Conservation (phyloP, 2,113 vertebrate genomes). For the Oryzias melastigma region DNA sequence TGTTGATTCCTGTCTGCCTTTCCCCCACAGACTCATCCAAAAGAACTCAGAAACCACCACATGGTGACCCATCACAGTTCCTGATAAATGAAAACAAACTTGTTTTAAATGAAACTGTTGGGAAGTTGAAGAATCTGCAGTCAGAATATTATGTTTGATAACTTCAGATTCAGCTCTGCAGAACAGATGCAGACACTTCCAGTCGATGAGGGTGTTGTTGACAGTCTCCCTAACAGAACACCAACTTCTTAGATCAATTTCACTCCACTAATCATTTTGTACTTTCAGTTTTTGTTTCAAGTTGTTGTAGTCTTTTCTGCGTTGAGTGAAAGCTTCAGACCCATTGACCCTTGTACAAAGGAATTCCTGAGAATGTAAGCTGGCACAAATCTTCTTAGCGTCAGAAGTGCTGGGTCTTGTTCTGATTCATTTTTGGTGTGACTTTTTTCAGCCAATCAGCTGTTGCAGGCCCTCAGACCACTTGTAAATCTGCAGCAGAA, state of each 20-base stretch:
- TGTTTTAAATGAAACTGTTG: too few species aligned
- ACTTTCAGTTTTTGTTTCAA: constrained; percentile 30
- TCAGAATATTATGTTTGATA: too few species aligned
- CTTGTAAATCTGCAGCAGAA: constrained; percentile 21
- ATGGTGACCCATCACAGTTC: too few species aligned
- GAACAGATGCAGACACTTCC: too few species aligned
- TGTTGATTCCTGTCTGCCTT: too few species aligned
- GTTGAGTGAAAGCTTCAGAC: constrained; percentile 44
- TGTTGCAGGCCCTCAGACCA: constrained; percentile 63
- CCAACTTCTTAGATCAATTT: constrained; percentile 13
- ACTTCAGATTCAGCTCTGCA: too few species aligned
- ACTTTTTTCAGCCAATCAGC: constrained; percentile 52
- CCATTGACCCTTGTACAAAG: constrained; percentile 35
- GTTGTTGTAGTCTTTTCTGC: constrained; percentile 35
- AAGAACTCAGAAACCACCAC: too few species aligned
- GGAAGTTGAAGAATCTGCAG: too few species aligned
- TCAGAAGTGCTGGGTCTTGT: constrained; percentile 12
- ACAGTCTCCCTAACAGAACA: background rate
- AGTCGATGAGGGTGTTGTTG: too few species aligned
- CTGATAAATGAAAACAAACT: too few species aligned
- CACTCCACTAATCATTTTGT: constrained; percentile 43
- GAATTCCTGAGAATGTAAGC: constrained; percentile 22
- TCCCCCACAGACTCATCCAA: too few species aligned
- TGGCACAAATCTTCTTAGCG: constrained; percentile 45
- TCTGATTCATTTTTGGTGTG: constrained; percentile 14